phyloP scores from a whole-genome alignment of 1,140 invertebrate species.

The Chironomus tepperi region DNA sequence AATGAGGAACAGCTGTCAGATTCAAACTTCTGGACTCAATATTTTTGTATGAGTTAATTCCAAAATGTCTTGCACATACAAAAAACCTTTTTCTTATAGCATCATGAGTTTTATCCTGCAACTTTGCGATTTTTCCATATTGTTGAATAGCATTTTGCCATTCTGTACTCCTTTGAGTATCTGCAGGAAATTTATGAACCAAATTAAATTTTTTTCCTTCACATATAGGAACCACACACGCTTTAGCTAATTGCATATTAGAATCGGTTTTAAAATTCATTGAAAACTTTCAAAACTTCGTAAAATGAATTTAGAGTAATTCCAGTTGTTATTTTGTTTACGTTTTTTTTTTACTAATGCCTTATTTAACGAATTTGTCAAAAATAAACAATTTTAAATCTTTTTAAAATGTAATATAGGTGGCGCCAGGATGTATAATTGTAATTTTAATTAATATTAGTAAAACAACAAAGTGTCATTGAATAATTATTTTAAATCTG shows the following conservation, averaged over 20 bases:
- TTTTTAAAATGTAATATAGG: too few relatives aligned
- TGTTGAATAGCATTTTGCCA: constrained; percentile 25
- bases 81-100: not conserved
- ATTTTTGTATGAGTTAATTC: constrained; percentile 26
- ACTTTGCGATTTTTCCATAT: not conserved
- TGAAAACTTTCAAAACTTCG: too few relatives aligned
- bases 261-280: too few relatives aligned
- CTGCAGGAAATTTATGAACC: constrained; percentile 27
- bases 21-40: constrained; percentile 25
- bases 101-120: not conserved
- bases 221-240: constrained; percentile 23
- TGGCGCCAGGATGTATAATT: too few relatives aligned
- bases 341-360: too few relatives aligned
- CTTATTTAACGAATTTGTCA: too few relatives aligned
- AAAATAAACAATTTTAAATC: too few relatives aligned
- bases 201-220: constrained; percentile 26
- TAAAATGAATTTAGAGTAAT: too few relatives aligned
- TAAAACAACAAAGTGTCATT: too few relatives aligned
- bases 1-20: constrained; percentile 25
- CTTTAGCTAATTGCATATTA: not conserved
- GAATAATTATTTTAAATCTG: too few relatives aligned
- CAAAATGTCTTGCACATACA: constrained; percentile 28
- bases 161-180: not conserved
- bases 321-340: too few relatives aligned
- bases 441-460: too few relatives aligned